Evolutionary conservation across 2,113 vertebrate genomes (phyloP), one percentile per base, ranked within the genome.

Genomic region (Colossoma macropomum): DNA sequence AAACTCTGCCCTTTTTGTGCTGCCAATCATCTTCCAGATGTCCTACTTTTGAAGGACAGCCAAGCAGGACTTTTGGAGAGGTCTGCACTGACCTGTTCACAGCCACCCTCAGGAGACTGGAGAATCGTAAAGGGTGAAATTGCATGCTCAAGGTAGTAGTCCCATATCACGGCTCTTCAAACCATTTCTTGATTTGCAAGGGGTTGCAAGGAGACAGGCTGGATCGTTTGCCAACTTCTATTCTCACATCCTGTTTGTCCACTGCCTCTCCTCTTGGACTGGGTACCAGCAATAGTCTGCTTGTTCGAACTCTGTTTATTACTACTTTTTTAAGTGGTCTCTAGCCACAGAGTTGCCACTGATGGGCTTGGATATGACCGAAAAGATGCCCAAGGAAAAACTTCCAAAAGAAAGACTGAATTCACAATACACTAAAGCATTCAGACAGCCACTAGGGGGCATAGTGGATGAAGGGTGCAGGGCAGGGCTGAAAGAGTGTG

Each of bases 321-420:
- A 6, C 15, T 52, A 23, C 1, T 7, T 38, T 12, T 56, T 56
- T 56, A 4, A 54, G 30, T 52, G 59, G 62, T 27, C 74, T n/a
- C 34, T 41, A 34, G 19, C 34, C 72, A 75, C 71, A 75, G 59
- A 65, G 65, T 75, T 54, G 71, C 72, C 62, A 27, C 75, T 73
- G 56, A 60, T 56, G 27, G 0, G 25, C 52, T 60, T 82, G 79
- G 30, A 25, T 25, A 34, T 71, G 10, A 73, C 56, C 54, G 28
- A 8, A 76, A 59, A 75, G 16, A 76, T 13, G 62, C 62, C 38
- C 65, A 76, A 63, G 5, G 54, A 76, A 45, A 59, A 60, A 41
- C 48, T 74, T 63, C 60, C 68, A 77, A 69, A 77, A 52, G 16
- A 72, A 78, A 59, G 10, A 78, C 84, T 45, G 34, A 66, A 66